Base-by-base conservation (phyloP, 2,797 vertebrate species). In the Zenarchopterus dispar region DNA sequence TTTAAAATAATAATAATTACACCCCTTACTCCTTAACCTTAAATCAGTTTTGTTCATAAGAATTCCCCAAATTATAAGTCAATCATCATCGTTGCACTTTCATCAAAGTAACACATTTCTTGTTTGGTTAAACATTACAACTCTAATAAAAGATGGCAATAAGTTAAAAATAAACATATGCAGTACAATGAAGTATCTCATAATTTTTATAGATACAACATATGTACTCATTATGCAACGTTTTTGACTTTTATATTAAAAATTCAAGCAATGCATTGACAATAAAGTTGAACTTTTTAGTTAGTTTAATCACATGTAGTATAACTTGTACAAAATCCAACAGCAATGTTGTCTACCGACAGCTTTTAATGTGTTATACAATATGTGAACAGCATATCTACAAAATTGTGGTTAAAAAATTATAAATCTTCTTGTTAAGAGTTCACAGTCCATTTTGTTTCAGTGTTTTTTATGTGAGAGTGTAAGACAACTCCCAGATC, bases 391-490 rank as follows among this genome's bases (percentile, higher is more conserved):
- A 64, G 49, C 60, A 62, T 86, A 88, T 85, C 84, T 90, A 91
- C 87, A 92, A 91, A 90, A 81, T 62, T 15, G 55, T 6, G 43
- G 43, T 63, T 84, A 84, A 86, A 90, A 83, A 82, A 70, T 26
- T 77, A 73, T 3, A 90, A 89, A 87, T 80, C 67, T 28, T 50
- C 44, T 62, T 57, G 2, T 82, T 61, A 55, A 56, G 42, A 80
- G 72, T 77, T 74, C 60, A 69, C 10, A 17, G 22, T 76, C 62
- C 51, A 8, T 55, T 68, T 56, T 5, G 39, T 75, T n/a, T 46
- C 47, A 5, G 60, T 53, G 57, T 78, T 73, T 62, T n/a, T 68
- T 18, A 11, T 61, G 70, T 55, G 45, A 31, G 33, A n/a, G 36
- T 39, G 16, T 39, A 41, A 31, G 26, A 11, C 43, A 51, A 60